Evolutionary conservation across 2,888 invertebrate genomes (phyloP), one percentile per base, ranked within the genome.

Genomic region (Eupeodes latifasciatus): DNA sequence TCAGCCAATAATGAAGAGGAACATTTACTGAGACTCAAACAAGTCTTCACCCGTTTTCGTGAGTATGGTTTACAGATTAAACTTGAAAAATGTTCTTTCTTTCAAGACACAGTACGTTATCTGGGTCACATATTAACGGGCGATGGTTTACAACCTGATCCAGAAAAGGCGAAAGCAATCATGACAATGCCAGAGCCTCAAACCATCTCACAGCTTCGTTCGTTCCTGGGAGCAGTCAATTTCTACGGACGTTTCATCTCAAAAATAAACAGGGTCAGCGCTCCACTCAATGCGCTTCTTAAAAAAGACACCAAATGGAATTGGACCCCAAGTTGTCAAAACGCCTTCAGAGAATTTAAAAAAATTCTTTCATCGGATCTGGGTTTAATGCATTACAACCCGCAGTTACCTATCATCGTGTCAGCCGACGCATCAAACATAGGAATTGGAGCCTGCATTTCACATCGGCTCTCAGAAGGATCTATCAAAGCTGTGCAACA

Each of bases 171-270:
- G 27, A 27, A 27, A 27, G 27, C 27, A 27, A 27, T 27, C 0
- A 66, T 89, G 57, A 55, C 16, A 66, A 84, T 88, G 83, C 84
- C 88, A 53, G 74, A 64, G 12, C 89, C 89, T 36, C 34, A 36
- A 12, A 61, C 86, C 62, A 51, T 87, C 27, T 44, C 84, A 40
- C 49, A 69, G 49, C 76, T 89, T 36, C 75, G 85, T 19, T 83
- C 89, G 55, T 89, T 85, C 53, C 64, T 89, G 12, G 89, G 89
- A 4, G 77, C 79, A 44, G 53, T 89, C 2, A 84, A 82, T 16
- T 81, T 75, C 62, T 90, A 90, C 40, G 79, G 81, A 2, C 66
- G 84, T 67, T 89, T 84, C 27, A 62, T 90, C 10, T 19, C 59
- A 14, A 55, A 85, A 34, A 76, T 85, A 64, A 71, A 64, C 40